Conservation (phyloP, 1,140 invertebrate species). For the Venustaconcha ellipsiformis region DNA sequence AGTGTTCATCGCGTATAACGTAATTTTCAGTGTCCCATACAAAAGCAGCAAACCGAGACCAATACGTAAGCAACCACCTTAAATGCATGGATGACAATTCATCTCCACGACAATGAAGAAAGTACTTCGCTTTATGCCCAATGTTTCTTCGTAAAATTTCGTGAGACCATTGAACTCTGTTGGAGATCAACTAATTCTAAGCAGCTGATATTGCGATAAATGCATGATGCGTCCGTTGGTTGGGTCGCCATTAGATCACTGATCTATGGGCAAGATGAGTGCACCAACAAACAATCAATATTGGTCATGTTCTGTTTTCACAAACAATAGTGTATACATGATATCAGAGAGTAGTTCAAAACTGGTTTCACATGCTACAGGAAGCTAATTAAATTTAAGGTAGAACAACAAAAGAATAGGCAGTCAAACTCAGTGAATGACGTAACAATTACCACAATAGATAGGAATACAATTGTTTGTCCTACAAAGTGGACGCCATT, state of each 20-base stretch:
- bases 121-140: constrained; percentile 1
- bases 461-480: constrained; percentile 6
- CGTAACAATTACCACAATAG: constrained; percentile 16
- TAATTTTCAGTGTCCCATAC: background rate
- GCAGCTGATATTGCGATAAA: constrained; percentile 2
- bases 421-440: constrained; percentile 16
- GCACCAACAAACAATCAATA: constrained; percentile 1
- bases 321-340: background rate
- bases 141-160: background rate
- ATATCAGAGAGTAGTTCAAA: background rate
- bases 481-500: constrained; percentile 13
- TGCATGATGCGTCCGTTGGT: constrained; percentile 3
- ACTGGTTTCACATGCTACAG: constrained; percentile 1
- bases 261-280: constrained; percentile 2
- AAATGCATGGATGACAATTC: background rate
- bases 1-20: background rate
- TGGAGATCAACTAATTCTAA: background rate
- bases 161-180: background rate
- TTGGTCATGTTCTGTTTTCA: background rate
- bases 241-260: background rate
- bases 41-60: constrained; percentile 12
- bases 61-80: constrained; percentile 1
- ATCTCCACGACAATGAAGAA: constrained; percentile 2
- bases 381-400: constrained; percentile 1
- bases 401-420: constrained; percentile 21